Evolutionary conservation across 2,113 vertebrate genomes (phyloP).

Genomic region (Solea solea): DNA sequence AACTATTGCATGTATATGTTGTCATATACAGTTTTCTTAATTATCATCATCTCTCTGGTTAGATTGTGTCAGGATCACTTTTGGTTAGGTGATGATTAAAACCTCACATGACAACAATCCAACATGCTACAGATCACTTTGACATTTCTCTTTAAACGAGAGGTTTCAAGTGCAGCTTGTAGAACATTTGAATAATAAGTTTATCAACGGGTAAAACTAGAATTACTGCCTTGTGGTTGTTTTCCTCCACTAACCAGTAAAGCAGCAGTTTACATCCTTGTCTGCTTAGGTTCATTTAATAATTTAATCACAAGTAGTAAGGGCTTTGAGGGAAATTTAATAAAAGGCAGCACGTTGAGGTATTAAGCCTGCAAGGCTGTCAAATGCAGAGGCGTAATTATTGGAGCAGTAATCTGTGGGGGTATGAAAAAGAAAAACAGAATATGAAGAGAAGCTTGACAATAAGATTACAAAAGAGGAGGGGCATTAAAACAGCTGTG

Average conservation of each 20-base stretch:
- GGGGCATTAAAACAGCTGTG: background rate
- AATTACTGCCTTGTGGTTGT: background rate
- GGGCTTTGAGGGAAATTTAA: background rate
- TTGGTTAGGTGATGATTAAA: constrained; percentile 1
- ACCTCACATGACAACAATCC: background rate
- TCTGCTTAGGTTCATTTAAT: background rate
- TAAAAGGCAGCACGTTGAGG: background rate
- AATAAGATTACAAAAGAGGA: background rate
- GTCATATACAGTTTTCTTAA: too few species aligned
- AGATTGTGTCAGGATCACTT: background rate
- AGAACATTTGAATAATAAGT: constrained; percentile 11
- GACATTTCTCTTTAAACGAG: background rate
- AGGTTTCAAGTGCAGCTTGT: background rate
- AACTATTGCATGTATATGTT: too few species aligned
- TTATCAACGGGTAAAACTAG: background rate
- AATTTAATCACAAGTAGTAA: too few species aligned
- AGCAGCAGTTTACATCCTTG: background rate
- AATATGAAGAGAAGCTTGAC: background rate
- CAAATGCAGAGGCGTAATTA: background rate
- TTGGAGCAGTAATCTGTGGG: background rate
- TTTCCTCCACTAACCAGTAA: background rate
- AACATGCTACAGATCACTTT: background rate
- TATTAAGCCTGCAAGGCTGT: background rate
- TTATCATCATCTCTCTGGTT: background rate
- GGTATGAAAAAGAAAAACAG: background rate